Percentiles rank a stretch among this genome's conserved stretches.
phyloP scores from a whole-genome alignment of 2,888 invertebrate species.

The Cephus pygmeus region DNA sequence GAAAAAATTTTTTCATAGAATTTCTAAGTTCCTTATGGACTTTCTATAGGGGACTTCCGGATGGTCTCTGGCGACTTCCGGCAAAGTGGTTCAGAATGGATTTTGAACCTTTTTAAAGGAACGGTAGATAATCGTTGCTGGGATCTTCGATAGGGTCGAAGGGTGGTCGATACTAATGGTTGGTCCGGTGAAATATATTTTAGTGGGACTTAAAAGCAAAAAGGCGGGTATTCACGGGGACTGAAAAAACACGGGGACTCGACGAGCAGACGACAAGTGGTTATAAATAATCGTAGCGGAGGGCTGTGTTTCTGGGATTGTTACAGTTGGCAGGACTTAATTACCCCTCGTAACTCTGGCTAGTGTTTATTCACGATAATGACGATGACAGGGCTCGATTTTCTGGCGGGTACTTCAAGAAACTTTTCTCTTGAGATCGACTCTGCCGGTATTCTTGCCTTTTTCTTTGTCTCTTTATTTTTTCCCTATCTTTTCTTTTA shows the following conservation, averaged over 20 bases:
- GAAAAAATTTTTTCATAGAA: neutral
- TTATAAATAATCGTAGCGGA: constrained; percentile 2
- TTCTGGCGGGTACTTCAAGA: neutral
- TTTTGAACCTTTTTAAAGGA: neutral
- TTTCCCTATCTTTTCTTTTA: neutral
- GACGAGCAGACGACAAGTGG: constrained; percentile 6
- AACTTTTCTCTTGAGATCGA: neutral
- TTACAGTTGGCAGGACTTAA: constrained; percentile 7
- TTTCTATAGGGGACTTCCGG: neutral
- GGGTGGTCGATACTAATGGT: neutral
- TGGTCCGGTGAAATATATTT: neutral
- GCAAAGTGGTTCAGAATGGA: neutral
- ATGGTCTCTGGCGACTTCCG: neutral
- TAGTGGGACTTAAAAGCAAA: neutral
- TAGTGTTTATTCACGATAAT: neutral
- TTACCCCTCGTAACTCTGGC: constrained; percentile 3
- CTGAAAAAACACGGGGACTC: constrained; percentile 3
- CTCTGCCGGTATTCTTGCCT: neutral
- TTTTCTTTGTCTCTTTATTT: neutral
- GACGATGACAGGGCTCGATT: neutral
- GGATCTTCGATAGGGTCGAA: neutral
- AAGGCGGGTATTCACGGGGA: neutral
- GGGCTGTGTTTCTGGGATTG: neutral
- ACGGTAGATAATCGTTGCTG: neutral
- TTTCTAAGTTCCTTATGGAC: neutral